A percentile compares a stretch with the other conserved stretches of the same genome.
Conservation (phyloP, 2,113 vertebrate genomes). For the Hiodon alosoides region DNA sequence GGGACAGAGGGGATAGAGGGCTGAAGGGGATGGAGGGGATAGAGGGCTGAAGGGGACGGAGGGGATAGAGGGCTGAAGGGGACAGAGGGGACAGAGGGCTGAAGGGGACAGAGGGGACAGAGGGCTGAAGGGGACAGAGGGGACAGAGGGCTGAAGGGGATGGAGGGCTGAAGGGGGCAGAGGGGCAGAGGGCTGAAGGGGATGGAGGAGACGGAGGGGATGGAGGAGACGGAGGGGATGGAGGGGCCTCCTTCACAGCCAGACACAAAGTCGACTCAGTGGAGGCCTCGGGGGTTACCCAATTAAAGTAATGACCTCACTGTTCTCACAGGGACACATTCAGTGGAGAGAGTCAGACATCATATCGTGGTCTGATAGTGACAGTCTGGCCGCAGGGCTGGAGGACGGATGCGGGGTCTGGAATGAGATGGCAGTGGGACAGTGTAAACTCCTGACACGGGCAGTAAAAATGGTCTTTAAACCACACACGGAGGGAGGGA, state of each 20-base stretch:
- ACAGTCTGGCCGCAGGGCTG: constrained; percentile 58
- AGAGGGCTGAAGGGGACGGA: too few species aligned
- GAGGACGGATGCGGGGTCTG: constrained; percentile 70
- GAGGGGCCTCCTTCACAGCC: not conserved
- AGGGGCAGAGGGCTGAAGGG: too few species aligned
- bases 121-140: too few species aligned
- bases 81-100: too few species aligned
- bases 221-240: not conserved
- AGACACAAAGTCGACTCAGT: not conserved
- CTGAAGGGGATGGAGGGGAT: too few species aligned
- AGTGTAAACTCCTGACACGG: constrained; percentile 68
- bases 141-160: too few species aligned
- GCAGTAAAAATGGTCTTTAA: constrained; percentile 75
- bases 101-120: too few species aligned
- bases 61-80: too few species aligned
- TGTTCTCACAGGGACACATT: constrained; percentile 64
- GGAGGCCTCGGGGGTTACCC: constrained; percentile 36
- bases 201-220: too few species aligned
- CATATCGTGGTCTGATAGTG: constrained; percentile 77
- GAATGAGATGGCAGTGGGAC: constrained; percentile 69
- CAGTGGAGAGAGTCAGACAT: constrained; percentile 74
- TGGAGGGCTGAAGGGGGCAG: too few species aligned
- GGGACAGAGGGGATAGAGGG: too few species aligned
- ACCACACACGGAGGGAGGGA: constrained; percentile 29
- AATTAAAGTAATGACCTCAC: constrained; percentile 71